Base-by-base conservation (phyloP, 2,888 invertebrate species). In the Drosophila neutralis region DNA sequence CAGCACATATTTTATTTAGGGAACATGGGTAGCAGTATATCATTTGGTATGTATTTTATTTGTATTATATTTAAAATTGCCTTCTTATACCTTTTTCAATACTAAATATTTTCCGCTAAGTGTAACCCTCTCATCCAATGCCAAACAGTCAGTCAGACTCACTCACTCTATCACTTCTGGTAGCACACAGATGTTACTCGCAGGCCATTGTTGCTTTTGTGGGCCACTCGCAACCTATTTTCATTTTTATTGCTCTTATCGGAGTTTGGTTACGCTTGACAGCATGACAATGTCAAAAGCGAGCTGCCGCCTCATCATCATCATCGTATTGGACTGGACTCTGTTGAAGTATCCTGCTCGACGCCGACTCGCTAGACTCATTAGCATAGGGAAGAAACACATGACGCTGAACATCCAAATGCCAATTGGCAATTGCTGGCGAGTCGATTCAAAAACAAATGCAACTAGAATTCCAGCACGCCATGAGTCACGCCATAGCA, bases 231-330 rank as follows among this genome's bases (percentile, higher is more conserved):
- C 83, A 86, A 78, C 75, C 89, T 75, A 76, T 80, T 86, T 76
- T 70, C 69, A 70, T 69, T 87, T 90, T 90, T 88, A 90, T 87
- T 90, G 79, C 89, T 91, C 91, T 91, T 91, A 92, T 91, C 91
- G 91, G 92, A 92, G 87, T 88, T 80, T 76, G 84, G 91, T 91
- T 89, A 85, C 91, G 91, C 92, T 86, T 88, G 88, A 90, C 74
- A 87, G 85, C 78, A 87, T 90, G 90, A 78, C 86, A 87, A 85
- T 84, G 84, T 83, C 80, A 78, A 75, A 84, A 82, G 75, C 53
- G 60, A 66, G 62, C 58, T 53, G 69, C 76, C 64, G 64, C 67
- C 65, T 45, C 73, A 73, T 60, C 78, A 54, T 60, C 78, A 54
- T 29, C 63, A 40, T 75, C 79, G 69, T 54, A 80, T 76, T 80